Percentiles rank a stretch among this genome's conserved stretches.
phyloP scores from a whole-genome alignment of 1,140 invertebrate genomes.

The Halesus radiatus region DNA sequence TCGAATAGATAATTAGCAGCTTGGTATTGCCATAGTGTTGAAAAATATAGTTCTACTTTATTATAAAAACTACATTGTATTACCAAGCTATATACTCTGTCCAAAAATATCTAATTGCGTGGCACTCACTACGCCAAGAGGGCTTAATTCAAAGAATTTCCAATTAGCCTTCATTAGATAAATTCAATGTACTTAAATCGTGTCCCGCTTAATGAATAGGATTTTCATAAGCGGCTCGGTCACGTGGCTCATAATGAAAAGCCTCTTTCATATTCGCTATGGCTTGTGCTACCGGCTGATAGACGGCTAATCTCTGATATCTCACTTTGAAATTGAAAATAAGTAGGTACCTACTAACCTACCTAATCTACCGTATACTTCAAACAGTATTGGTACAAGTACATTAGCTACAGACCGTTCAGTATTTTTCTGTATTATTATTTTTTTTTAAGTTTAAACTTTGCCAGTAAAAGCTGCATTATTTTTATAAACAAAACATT shows the following conservation, averaged over 20 bases:
- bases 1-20: too few species aligned
- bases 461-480: too few species aligned
- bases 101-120: too few species aligned
- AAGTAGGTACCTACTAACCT: background rate
- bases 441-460: too few species aligned
- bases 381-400: background rate
- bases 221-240: slow-evolving; percentile 29
- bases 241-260: slow-evolving; percentile 46
- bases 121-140: too few species aligned
- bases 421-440: background rate
- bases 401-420: background rate
- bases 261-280: slow-evolving; percentile 36
- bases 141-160: too few species aligned
- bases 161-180: too few species aligned
- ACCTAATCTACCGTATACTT: background rate
- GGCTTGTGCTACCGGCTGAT: slow-evolving; percentile 1
- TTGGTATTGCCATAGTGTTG: too few species aligned
- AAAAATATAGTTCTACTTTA: too few species aligned
- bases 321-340: background rate
- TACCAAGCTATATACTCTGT: too few species aligned
- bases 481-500: too few species aligned
- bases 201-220: slow-evolving; percentile 42
- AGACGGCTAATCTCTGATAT: slow-evolving; percentile 26
- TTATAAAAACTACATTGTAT: too few species aligned
- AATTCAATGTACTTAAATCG: slow-evolving; percentile 22